Percentiles rank a stretch among this genome's conserved stretches.
phyloP scores from a whole-genome alignment of 2,797 vertebrate genomes.

The Falco rusticolus region DNA sequence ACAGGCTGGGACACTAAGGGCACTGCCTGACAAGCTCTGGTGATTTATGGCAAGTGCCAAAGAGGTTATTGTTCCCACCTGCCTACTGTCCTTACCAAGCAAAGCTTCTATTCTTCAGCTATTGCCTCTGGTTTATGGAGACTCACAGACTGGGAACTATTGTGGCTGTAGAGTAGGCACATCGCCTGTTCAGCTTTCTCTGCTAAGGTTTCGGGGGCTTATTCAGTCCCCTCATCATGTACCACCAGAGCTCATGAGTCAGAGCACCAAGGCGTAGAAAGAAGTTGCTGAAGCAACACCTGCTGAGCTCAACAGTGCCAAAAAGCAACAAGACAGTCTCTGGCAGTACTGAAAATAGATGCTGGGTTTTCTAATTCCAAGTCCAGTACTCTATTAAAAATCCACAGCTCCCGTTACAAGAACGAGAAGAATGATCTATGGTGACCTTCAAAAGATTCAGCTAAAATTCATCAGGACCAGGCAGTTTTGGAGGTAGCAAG shows the following conservation, averaged over 20 bases:
- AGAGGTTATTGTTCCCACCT: neutral
- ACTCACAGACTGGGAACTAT: neutral
- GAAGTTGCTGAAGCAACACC: neutral
- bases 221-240: neutral
- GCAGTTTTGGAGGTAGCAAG: neutral
- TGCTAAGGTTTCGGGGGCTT: rapidly evolving
- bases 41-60: neutral
- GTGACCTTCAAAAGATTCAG: neutral
- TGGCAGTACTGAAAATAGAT: neutral
- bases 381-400: neutral
- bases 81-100: neutral
- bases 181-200: neutral
- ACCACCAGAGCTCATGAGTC: neutral
- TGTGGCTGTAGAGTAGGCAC: neutral
- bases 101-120: neutral
- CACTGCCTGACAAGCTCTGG: neutral
- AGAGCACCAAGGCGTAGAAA: neutral
- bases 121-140: neutral
- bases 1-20: neutral
- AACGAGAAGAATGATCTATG: neutral
- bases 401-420: neutral
- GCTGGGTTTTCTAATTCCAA: neutral
- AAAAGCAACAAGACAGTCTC: neutral
- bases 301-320: neutral
- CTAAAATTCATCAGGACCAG: neutral